A percentile compares a stretch with the other conserved stretches of the same genome.
Conservation (phyloP, 1,140 invertebrate genomes). For the Papilio xuthus region DNA sequence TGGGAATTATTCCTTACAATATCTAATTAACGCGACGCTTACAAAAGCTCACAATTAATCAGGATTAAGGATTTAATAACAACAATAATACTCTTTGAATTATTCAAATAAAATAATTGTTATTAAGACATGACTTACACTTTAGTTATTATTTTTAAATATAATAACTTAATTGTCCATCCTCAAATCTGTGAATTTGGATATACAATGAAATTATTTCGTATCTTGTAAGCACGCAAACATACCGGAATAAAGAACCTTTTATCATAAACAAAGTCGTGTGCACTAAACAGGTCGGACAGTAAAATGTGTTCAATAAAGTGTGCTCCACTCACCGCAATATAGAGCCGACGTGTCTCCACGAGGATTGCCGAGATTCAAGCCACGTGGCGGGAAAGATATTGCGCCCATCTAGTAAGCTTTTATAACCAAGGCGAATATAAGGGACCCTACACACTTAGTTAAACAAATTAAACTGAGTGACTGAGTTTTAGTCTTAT, state of each 20-base stretch:
- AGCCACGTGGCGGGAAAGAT: slow-evolving; percentile 24
- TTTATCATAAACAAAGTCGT: slow-evolving; percentile 35
- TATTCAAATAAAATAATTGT: not conserved
- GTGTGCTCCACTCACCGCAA: slow-evolving; percentile 28
- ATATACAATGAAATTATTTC: not conserved
- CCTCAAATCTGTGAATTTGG: too few relatives aligned
- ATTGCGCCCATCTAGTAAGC: slow-evolving; percentile 34
- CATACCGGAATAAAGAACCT: slow-evolving; percentile 22
- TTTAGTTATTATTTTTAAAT: too few relatives aligned
- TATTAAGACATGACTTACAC: too few relatives aligned
- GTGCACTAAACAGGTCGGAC: slow-evolving; percentile 23
- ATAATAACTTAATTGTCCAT: too few relatives aligned
- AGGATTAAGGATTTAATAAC: not conserved
- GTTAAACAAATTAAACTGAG: not conserved
- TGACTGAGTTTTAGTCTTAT: not conserved
- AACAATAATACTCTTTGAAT: not conserved
- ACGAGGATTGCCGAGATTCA: slow-evolving; percentile 29
- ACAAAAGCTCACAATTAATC: slow-evolving; percentile 5
- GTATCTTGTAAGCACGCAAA: not conserved
- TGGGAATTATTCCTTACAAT: slow-evolving; percentile 15
- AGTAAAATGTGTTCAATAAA: slow-evolving; percentile 36
- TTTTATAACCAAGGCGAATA: slow-evolving; percentile 23
- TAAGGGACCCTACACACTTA: slow-evolving; percentile 16
- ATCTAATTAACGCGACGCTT: slow-evolving; percentile 6
- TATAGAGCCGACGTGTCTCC: slow-evolving; percentile 21